phyloP scores from a whole-genome alignment of 2,797 vertebrate species.

The Tiaroga cobitis region DNA sequence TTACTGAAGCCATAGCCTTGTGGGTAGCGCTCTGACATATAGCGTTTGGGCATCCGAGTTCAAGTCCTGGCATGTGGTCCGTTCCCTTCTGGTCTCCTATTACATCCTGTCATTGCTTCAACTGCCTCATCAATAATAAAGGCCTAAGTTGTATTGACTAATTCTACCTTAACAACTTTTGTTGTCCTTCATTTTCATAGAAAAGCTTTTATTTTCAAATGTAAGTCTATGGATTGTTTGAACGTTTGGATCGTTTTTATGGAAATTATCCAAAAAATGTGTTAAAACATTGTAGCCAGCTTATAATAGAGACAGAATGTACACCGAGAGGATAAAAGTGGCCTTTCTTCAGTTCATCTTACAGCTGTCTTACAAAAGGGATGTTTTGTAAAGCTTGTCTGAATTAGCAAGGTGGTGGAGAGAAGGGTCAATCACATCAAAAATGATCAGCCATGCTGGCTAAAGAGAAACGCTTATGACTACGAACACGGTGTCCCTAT shows the following conservation, averaged over 20 bases:
- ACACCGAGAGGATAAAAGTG: not conserved
- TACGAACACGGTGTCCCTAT: not conserved
- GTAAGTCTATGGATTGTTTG: not conserved
- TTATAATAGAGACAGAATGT: not conserved
- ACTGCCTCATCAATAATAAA: not conserved
- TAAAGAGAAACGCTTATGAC: not conserved
- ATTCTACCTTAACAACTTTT: not conserved
- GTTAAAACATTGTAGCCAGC: not conserved
- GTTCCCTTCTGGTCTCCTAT: not conserved
- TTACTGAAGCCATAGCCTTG: not conserved
- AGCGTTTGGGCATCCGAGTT: not conserved
- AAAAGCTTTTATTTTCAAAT: not conserved
- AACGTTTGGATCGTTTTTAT: not conserved
- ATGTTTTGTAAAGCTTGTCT: conserved; percentile 43
- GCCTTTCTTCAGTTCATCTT: not conserved
- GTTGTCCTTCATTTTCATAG: not conserved
- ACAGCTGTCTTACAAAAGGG: conserved; percentile 13
- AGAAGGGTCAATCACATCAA: conserved; percentile 17
- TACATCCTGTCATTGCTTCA: not conserved
- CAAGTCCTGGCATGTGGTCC: not conserved
- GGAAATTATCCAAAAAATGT: not conserved
- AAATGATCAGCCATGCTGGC: conserved; percentile 41
- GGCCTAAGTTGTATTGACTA: not conserved
- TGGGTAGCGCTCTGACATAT: not conserved
- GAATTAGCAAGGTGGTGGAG: not conserved